Percentiles rank a stretch among this genome's conserved stretches.
phyloP scores from a whole-genome alignment of 2,888 invertebrate genomes.

The Bellardia pandia region DNA sequence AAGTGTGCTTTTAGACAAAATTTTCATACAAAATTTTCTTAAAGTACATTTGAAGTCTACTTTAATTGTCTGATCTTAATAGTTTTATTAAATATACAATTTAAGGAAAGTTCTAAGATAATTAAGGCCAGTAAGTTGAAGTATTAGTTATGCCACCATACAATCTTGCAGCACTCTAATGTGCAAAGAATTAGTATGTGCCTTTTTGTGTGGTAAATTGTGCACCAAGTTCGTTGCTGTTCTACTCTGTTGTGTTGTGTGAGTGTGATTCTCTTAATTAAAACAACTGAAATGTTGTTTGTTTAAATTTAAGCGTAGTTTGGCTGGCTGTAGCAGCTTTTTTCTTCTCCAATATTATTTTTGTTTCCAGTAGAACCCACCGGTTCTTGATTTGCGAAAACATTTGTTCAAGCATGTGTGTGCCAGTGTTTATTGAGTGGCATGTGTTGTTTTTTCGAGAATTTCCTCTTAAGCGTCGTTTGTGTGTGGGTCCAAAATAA shows the following conservation, averaged over 20 bases:
- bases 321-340: constrained; percentile 20
- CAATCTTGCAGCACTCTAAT: no score
- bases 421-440: constrained; percentile 10
- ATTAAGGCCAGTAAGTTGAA: no score
- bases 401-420: constrained; percentile 23
- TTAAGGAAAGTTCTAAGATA: no score
- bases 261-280: constrained; percentile 66
- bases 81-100: no score
- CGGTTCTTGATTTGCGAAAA: constrained; percentile 39
- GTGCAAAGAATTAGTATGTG: not conserved
- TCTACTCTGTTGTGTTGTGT: constrained; percentile 2
- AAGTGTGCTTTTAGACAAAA: no score
- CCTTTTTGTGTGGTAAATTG: constrained; percentile 41
- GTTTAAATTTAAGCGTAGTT: constrained; percentile 62
- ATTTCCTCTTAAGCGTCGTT: constrained; percentile 38
- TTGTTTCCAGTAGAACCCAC: constrained; percentile 34
- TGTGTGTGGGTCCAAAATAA: constrained; percentile 63
- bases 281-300: constrained; percentile 66
- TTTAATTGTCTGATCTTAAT: no score
- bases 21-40: no score
- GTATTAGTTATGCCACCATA: no score
- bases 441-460: constrained; percentile 35
- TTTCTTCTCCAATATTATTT: constrained; percentile 3
- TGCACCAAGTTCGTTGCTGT: constrained; percentile 4
- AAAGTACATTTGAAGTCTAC: no score